Percentiles rank a stretch among this genome's conserved stretches.
Conservation (phyloP, 2,888 invertebrate genomes). For the Philhelius pedissequus region DNA sequence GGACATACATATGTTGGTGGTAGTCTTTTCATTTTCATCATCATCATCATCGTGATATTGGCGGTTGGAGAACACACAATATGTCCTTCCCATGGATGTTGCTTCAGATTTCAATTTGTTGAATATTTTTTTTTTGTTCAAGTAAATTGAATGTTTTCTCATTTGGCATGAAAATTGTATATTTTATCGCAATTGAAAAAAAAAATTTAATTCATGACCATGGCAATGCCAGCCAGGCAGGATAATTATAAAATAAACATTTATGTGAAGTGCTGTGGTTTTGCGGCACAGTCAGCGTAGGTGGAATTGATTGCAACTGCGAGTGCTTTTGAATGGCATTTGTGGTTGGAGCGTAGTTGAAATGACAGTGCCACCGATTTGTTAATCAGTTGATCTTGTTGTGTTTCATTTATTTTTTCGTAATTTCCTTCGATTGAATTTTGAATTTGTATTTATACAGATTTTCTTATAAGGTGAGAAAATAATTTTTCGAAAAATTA, state of each 20-base stretch:
- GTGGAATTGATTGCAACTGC: constrained; percentile 46
- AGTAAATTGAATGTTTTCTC: constrained; percentile 31
- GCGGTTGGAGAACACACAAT: neutral
- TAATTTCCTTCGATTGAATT: neutral
- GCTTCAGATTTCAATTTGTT: constrained; percentile 45
- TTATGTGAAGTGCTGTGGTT: constrained; percentile 53
- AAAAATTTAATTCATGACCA: neutral
- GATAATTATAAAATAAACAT: constrained; percentile 66
- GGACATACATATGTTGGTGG: neutral
- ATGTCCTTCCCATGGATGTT: neutral
- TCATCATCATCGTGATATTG: neutral
- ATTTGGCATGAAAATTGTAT: neutral
- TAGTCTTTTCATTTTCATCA: neutral
- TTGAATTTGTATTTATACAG: neutral
- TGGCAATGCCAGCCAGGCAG: constrained; percentile 25
- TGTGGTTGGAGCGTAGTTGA: constrained; percentile 22
- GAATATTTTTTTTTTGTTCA: neutral
- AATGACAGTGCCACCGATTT: constrained; percentile 16
- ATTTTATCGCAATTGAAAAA: neutral
- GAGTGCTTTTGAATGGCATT: constrained; percentile 45
- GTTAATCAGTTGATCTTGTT: constrained; percentile 28
- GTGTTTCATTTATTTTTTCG: neutral
- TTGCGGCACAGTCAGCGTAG: neutral
- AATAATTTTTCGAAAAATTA: neutral
- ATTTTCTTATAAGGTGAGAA: neutral